Evolutionary conservation across 1,140 invertebrate genomes (phyloP).

Genomic region (Muscidifurax raptorellus): DNA sequence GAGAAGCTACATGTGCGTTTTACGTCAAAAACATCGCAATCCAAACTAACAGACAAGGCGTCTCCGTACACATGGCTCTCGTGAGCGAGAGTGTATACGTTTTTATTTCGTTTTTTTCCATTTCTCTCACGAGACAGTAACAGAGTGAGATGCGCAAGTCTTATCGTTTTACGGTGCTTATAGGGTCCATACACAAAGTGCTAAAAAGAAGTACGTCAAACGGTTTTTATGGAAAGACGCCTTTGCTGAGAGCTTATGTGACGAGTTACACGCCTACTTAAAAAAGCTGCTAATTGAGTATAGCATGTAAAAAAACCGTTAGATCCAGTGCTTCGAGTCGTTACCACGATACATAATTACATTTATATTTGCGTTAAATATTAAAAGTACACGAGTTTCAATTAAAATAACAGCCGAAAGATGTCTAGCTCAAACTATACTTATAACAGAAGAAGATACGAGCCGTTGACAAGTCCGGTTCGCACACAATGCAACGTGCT

Average conservation of each 20-base stretch:
- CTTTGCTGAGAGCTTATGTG: background rate
- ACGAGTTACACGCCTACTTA: background rate
- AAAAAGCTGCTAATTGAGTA: background rate
- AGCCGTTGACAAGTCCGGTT: conserved; percentile 49
- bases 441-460: conserved; percentile 31
- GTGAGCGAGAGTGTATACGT: background rate
- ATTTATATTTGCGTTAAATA: too few relatives aligned
- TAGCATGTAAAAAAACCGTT: background rate
- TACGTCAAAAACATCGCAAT: conserved; percentile 5
- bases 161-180: conserved; percentile 8
- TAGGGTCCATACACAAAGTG: background rate
- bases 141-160: background rate
- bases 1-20: conserved; percentile 37
- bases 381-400: background rate
- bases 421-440: conserved; percentile 10
- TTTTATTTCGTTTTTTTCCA: conserved; percentile 27
- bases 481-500: conserved; percentile 38
- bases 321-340: background rate
- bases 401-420: background rate
- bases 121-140: background rate
- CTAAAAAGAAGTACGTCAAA: background rate
- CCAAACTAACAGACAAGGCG: background rate
- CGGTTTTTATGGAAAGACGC: background rate
- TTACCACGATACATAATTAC: background rate
- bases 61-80: conserved; percentile 28